Base-by-base conservation (phyloP, 92 coral and sea anemone genomes). In the Nematostella vectensis region DNA sequence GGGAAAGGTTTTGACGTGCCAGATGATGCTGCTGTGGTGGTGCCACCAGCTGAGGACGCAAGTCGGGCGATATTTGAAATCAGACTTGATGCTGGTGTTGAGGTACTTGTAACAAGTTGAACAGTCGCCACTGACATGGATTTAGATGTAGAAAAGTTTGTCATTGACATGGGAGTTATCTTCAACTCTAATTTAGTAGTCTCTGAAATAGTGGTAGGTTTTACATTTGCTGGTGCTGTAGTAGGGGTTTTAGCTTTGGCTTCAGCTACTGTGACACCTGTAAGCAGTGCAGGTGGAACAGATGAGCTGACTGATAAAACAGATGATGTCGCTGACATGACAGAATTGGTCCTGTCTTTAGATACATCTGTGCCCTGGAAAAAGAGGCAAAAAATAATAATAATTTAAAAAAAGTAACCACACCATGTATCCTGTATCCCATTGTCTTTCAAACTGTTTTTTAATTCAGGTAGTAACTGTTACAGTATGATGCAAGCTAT, bases 181-280 rank as follows among this genome's bases (percentile, higher is more conserved):
- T 45, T 45, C 23, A 45, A 45, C 12, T 11, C 51, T 17, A 45
- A 4, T 22, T 45, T 45, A 17, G 51, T 17, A 4, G 51, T 19
- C 4, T 8, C 42, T 36, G 42, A 39, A 1, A 59, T 21, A 25
- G n/a, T 63, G 44, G 21, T n/a, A 20, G 12, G 19, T 31, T 33
- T 29, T 11, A 9, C 37, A 25, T 49, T 29, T 33, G 69, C 24
- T 11, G 59, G 48, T 22, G 59, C 29, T 51, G 50, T n/a, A 25
- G 50, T 43, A 20, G 49, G 8, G 1, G 52, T 48, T 0, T 8
- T 20, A n/a, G n/a, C n/a, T n/a, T n/a, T n/a, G n/a, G n/a, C n/a
- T n/a, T n/a, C n/a, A n/a, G n/a, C n/a, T n/a, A n/a, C n/a, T n/a
- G n/a, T n/a, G n/a, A n/a, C n/a, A n/a, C n/a, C n/a, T n/a, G 26